A percentile compares a stretch with the other conserved stretches of the same genome.
These are phyloP conservation scores for Leptocoma aspasia DNA, from an alignment of 2,113 vertebrate genomes.

Conservation along the genomic window DNA sequence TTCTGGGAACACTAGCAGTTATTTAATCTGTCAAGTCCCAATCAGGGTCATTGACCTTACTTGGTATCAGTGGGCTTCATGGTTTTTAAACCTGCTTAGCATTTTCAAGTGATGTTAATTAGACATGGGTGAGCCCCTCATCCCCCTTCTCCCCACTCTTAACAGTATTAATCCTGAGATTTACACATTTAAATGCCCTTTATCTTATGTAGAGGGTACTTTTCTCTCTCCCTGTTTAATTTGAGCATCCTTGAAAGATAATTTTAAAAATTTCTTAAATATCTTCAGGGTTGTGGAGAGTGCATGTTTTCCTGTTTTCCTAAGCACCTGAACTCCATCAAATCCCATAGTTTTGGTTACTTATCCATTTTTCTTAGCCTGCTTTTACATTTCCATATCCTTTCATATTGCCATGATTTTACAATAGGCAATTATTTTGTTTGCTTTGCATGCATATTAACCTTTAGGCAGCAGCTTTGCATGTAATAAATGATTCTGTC, in stretches of 20 bases:
- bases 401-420: neutral
- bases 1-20: neutral
- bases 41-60: neutral
- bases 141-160: neutral
- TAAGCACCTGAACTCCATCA: neutral
- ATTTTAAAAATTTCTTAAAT: neutral
- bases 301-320: neutral
- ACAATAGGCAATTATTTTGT: constrained; percentile 13
- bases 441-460: neutral
- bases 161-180: neutral
- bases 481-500: neutral
- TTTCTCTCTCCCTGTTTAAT: neutral
- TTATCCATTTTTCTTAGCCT: neutral
- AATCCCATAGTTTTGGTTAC: neutral
- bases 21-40: neutral
- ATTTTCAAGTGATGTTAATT: neutral
- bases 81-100: neutral
- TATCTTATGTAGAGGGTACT: neutral
- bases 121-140: neutral
- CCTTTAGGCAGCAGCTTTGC: neutral
- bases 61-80: neutral
- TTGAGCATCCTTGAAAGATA: neutral
- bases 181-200: neutral
- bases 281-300: neutral
- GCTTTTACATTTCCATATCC: neutral